phyloP scores from a whole-genome alignment of 92 coral and sea anemone species.

The Epizoanthus illoricatus region DNA sequence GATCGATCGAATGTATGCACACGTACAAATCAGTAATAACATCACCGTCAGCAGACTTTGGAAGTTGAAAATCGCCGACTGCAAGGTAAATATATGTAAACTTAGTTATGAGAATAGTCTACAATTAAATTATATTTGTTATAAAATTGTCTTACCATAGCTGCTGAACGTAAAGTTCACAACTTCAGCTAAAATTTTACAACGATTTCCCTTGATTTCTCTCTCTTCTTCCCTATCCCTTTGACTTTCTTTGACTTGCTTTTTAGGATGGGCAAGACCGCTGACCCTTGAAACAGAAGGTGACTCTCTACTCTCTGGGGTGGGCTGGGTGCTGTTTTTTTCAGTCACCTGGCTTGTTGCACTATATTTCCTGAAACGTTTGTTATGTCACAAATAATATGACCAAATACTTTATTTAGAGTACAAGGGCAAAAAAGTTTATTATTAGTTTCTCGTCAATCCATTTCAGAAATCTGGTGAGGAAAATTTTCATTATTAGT shows the following conservation, averaged over 20 bases:
- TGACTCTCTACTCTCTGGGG: too few species aligned
- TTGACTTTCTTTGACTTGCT: not conserved
- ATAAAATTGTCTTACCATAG: constrained; percentile 14
- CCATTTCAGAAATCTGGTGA: too few species aligned
- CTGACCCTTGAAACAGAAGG: constrained; percentile 6
- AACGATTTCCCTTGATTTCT: not conserved
- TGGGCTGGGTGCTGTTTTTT: too few species aligned
- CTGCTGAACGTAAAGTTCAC: constrained; percentile 18
- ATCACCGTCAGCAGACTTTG: constrained; percentile 93
- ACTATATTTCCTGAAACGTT: too few species aligned
- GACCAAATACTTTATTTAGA: too few species aligned
- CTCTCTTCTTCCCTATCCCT: not conserved
- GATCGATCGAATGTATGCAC: constrained; percentile 92
- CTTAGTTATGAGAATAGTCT: not conserved
- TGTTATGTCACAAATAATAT: too few species aligned
- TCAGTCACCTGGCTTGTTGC: too few species aligned
- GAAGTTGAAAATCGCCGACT: constrained; percentile 99
- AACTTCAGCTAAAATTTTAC: not conserved
- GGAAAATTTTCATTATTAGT: too few species aligned
- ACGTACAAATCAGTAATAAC: constrained; percentile 87
- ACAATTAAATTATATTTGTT: not conserved
- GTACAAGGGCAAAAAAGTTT: too few species aligned
- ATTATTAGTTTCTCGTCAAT: too few species aligned
- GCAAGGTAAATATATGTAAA: constrained; percentile 15
- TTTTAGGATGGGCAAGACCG: constrained; percentile 19